Conservation (phyloP, 1,140 invertebrate genomes). For the Lepidurus arcticus region DNA sequence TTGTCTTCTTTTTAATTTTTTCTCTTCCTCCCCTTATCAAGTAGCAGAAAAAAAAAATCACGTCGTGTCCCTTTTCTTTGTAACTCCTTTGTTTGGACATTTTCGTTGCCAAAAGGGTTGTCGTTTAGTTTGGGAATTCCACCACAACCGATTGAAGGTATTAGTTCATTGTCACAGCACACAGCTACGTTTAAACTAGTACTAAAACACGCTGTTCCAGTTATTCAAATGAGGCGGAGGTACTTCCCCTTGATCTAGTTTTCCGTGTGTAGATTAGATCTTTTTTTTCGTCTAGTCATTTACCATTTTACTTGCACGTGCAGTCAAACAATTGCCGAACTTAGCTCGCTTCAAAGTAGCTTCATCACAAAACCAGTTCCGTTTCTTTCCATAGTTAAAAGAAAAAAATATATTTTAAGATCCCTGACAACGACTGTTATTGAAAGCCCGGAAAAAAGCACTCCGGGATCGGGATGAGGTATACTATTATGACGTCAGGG, state of each 20-base stretch:
- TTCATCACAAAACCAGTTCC: background rate
- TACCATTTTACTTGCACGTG: conserved; percentile 13
- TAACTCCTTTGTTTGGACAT: background rate
- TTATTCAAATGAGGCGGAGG: background rate
- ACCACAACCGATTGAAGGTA: background rate
- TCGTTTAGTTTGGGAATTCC: background rate
- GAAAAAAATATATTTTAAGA: background rate
- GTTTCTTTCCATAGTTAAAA: background rate
- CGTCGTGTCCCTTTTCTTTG: background rate
- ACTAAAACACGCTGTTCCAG: conserved; percentile 13
- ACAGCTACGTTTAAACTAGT: background rate
- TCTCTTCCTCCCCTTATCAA: background rate
- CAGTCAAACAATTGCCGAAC: conserved; percentile 11
- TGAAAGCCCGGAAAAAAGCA: background rate
- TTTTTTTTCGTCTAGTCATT: background rate
- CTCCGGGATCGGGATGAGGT: conserved; percentile 1
- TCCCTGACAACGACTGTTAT: background rate
- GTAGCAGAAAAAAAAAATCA: background rate
- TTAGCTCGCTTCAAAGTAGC: background rate
- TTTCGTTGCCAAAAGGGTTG: background rate
- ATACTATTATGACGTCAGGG: conserved; percentile 11
- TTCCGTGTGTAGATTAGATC: background rate
- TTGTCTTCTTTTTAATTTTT: background rate
- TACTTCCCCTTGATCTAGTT: conserved; percentile 6
- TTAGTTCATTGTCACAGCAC: background rate